Base-by-base conservation (phyloP, 2,113 vertebrate genomes). In the Gavialis gangeticus region DNA sequence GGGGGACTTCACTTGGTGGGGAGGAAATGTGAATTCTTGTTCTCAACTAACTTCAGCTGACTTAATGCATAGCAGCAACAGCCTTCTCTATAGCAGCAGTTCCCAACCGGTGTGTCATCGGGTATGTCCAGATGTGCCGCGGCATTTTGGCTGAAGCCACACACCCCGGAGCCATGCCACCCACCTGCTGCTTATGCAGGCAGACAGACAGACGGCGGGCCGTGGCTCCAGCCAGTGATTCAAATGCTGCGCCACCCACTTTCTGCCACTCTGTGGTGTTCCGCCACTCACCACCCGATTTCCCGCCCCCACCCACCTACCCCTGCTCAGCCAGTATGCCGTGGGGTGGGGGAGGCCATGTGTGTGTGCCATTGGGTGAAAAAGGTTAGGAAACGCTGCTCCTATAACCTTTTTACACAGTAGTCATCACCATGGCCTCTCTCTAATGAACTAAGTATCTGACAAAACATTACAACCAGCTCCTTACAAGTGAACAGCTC, bases 21-120 rank as follows among this genome's bases (percentile, higher is more conserved):
- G 89, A 73, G 19, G 37, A 57, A 54, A 58, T 0, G 57, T 34
- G 6, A 22, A 0, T 13, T 16, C 4, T 18, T 2, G 54, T 2
- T 22, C 10, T 5, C 8, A 16, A 58, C 8, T 73, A 13, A 46
- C 69, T 73, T 73, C 22, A 46, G 22, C 21, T 13, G 6, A 5
- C 34, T 67, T 18, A 73, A 73, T 37, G 34, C 18, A 22, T 19
- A n/a, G 17, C 30, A 67, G 28, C 64, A n/a, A 66, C 27, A 66
- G 3, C 37, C 37, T 37, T 37, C 37, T 37, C 37, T 37, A 37
- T 3, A 73, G 14, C 58, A n/a, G 73, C 30, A 30, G 46, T 62
- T 80, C 6, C 30, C 46, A 12, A 54, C 24, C 1, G 60, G 46
- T 3, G 12, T 6, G 37, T 6, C 37, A 37, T 37, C 37, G 6